Evolutionary conservation across 1,140 invertebrate species (phyloP), one percentile per base, ranked within the genome.

Genomic region (Linepithema humile): DNA sequence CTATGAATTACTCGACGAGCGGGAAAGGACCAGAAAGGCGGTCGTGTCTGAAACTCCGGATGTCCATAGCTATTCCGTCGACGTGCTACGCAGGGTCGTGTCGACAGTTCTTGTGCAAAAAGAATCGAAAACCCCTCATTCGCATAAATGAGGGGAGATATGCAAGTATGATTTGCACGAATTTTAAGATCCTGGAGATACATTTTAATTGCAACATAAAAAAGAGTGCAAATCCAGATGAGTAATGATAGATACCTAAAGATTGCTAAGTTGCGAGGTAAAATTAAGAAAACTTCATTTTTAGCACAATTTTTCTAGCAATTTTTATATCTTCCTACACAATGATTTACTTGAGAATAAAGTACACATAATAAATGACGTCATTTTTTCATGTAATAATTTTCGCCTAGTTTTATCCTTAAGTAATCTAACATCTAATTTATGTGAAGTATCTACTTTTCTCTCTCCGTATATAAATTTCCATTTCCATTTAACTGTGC

Each of bases 1-100:
- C 82, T 74, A 88, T 87, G 87, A 82, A 88, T 88, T 88, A 88
- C 43, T 69, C 67, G 17, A 48, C 23, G 67, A 40, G 53, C 12
- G 38, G 40, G 40, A 55, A 65, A 40, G 50, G 12, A 50, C 20
- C 43, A 69, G 75, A 48, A 70, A 70, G n/a, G 48, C 15, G 50
- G 17, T 29, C 60, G 55, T 88, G 85, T 48, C 53, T 82, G 55
- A 48, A 78, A 74, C 69, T 72, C 82, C 72, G 82, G 70, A 83
- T 73, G 57, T 62, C 20, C 50, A 20, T 53, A 73, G 82, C 85
- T 73, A 59, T 67, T 87, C 82, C 85, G 80, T n/a, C 75, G 62
- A 59, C 65, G 43, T 88, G 70, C 70, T 84, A 45, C 80, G 62
- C 73, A 48, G 73, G 3, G 12, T 53, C 17, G 43, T 55, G 62